Conservation (phyloP, 2,888 invertebrate genomes). For the Phragmatobia fuliginosa region DNA sequence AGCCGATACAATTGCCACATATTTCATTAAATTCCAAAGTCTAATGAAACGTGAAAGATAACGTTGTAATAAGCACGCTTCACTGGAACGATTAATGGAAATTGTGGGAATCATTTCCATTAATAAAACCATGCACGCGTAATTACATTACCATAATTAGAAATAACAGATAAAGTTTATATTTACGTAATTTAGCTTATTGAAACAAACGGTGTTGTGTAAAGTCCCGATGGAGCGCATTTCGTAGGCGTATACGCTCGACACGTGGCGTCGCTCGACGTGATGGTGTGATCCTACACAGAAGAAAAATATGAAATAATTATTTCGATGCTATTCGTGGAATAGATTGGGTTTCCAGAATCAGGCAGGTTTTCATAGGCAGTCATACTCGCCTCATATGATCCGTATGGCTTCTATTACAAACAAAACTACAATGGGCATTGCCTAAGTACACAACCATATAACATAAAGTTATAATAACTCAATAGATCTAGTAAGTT, state of each 20-base stretch:
- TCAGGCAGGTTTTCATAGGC: too few relatives aligned
- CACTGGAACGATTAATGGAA: constrained; percentile 4
- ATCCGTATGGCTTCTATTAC: too few relatives aligned
- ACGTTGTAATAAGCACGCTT: neutral
- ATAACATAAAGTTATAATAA: too few relatives aligned
- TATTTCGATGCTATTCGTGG: too few relatives aligned
- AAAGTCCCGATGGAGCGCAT: neutral
- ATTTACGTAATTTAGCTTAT: neutral
- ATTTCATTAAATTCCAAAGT: constrained; percentile 29
- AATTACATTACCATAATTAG: neutral
- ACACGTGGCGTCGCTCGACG: neutral
- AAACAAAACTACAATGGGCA: too few relatives aligned
- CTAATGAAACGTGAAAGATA: constrained; percentile 30
- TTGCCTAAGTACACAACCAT: too few relatives aligned
- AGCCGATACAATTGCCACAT: constrained; percentile 28
- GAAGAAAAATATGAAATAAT: neutral
- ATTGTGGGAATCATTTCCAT: neutral
- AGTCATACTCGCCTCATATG: too few relatives aligned
- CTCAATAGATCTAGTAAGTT: neutral
- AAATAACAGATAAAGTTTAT: neutral
- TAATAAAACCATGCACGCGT: neutral
- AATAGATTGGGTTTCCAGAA: too few relatives aligned
- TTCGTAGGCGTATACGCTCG: neutral
- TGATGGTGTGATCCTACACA: neutral
- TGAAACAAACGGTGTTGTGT: neutral